Conservation (phyloP, 37 sponge, comb jelly and placozoan genomes). For the Beroe forskalii region DNA sequence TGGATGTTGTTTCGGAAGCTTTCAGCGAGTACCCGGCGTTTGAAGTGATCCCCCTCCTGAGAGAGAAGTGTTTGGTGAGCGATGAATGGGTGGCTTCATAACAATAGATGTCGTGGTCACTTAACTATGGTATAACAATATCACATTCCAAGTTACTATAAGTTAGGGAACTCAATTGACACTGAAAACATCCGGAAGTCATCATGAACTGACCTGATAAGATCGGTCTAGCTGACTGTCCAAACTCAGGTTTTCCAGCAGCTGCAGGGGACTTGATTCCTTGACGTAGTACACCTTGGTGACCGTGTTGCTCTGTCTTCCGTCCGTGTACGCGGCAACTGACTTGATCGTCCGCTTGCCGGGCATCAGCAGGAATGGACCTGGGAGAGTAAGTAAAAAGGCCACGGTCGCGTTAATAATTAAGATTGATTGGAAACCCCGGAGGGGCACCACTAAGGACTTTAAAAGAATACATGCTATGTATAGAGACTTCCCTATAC, state of each 20-base stretch:
- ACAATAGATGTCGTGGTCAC: no score
- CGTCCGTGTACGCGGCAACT: constrained; percentile 38
- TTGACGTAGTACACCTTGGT: constrained; percentile 56
- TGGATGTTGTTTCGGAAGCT: constrained; percentile 63
- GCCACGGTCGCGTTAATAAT: neutral
- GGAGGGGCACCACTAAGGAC: no score
- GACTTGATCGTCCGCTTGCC: constrained; percentile 43
- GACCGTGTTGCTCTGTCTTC: constrained; percentile 44
- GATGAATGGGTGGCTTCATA: no score
- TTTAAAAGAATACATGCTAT: no score
- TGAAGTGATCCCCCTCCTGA: constrained; percentile 47
- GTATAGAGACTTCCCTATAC: no score
- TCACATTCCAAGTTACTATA: no score
- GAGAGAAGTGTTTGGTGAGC: no score
- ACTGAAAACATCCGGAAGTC: no score
- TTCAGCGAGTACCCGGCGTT: constrained; percentile 27
- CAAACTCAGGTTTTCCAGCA: constrained; percentile 43
- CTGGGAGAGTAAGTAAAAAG: neutral
- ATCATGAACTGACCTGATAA: no score
- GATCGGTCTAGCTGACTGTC: constrained; percentile 17
- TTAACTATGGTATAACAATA: no score
- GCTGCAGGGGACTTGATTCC: neutral
- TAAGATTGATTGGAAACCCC: no score
- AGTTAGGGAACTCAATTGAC: no score
- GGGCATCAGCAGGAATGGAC: constrained; percentile 42